phyloP scores from a whole-genome alignment of 2,888 invertebrate genomes.

The Bombyx huttoni region DNA sequence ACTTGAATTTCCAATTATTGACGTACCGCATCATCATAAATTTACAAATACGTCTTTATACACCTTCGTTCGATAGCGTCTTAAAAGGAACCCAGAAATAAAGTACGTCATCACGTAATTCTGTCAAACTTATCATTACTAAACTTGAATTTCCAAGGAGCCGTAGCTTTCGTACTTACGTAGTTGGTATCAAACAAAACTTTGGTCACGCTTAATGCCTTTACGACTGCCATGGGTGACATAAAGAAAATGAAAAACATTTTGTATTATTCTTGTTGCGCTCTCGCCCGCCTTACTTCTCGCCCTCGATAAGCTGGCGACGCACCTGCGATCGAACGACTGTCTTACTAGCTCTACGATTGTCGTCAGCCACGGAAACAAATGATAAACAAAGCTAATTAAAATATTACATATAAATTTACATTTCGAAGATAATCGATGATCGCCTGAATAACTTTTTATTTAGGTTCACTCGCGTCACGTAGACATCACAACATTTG shows the following conservation, averaged over 20 bases:
- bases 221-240: conserved; percentile 88
- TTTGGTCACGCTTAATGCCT: conserved; percentile 91
- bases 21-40: too few relatives aligned
- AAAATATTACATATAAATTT: too few relatives aligned
- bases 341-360: conserved; percentile 6
- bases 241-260: conserved; percentile 93
- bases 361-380: background rate
- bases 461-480: too few relatives aligned
- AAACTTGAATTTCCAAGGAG: conserved; percentile 5
- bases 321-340: conserved; percentile 25
- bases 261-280: conserved; percentile 75
- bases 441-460: too few relatives aligned
- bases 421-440: too few relatives aligned
- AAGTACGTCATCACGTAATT: background rate
- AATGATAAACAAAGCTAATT: too few relatives aligned
- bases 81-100: conserved; percentile 1
- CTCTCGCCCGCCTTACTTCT: conserved; percentile 65
- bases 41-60: too few relatives aligned
- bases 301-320: conserved; percentile 41
- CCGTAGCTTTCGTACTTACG: conserved; percentile 57
- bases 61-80: conserved; percentile 41
- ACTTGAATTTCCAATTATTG: conserved; percentile 5
- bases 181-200: conserved; percentile 73
- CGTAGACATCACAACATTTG: too few relatives aligned
- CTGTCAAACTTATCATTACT: background rate